Conservation (phyloP, 2,888 invertebrate genomes). For the Tineola bisselliella region DNA sequence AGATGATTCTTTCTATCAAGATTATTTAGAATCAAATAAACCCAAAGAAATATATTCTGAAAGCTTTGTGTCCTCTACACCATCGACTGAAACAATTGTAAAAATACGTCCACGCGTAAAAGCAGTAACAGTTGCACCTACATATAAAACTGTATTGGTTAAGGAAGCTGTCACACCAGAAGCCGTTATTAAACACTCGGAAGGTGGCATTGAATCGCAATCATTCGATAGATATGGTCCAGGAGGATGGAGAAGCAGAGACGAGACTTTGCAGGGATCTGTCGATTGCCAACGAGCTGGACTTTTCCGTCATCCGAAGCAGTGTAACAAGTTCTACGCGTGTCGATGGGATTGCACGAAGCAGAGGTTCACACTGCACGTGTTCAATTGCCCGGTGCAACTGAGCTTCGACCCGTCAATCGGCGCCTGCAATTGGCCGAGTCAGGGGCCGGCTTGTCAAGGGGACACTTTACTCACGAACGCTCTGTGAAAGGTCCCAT, state of each 20-base stretch:
- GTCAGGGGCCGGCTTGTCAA: slow-evolving; percentile 80
- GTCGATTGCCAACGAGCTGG: slow-evolving; percentile 71
- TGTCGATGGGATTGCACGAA: slow-evolving; percentile 84
- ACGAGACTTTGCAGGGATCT: slow-evolving; percentile 70
- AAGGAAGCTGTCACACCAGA: slow-evolving; percentile 33
- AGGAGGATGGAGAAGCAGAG: slow-evolving; percentile 68
- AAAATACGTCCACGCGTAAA: slow-evolving; percentile 45
- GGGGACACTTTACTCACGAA: slow-evolving; percentile 74
- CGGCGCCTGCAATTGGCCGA: slow-evolving; percentile 86
- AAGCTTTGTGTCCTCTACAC: slow-evolving; percentile 18
- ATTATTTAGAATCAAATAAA: slow-evolving; percentile 39
- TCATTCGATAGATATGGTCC: slow-evolving; percentile 70
- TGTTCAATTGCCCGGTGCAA: slow-evolving; percentile 82
- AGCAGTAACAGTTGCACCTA: slow-evolving; percentile 50
- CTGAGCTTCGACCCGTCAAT: slow-evolving; percentile 78
- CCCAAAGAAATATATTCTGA: slow-evolving; percentile 32
- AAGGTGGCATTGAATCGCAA: slow-evolving; percentile 40
- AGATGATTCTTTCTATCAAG: slow-evolving; percentile 59
- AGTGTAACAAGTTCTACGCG: slow-evolving; percentile 84
- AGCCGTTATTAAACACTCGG: slow-evolving; percentile 24
- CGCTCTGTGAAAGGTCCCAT: slow-evolving; percentile 34
- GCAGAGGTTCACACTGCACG: slow-evolving; percentile 77
- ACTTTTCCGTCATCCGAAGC: slow-evolving; percentile 75
- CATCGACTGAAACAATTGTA: slow-evolving; percentile 35
- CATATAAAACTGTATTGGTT: slow-evolving; percentile 46